These are phyloP conservation scores for Casuarius casuarius DNA, from an alignment of 2,113 vertebrate genomes.

Conservation along the genomic window DNA sequence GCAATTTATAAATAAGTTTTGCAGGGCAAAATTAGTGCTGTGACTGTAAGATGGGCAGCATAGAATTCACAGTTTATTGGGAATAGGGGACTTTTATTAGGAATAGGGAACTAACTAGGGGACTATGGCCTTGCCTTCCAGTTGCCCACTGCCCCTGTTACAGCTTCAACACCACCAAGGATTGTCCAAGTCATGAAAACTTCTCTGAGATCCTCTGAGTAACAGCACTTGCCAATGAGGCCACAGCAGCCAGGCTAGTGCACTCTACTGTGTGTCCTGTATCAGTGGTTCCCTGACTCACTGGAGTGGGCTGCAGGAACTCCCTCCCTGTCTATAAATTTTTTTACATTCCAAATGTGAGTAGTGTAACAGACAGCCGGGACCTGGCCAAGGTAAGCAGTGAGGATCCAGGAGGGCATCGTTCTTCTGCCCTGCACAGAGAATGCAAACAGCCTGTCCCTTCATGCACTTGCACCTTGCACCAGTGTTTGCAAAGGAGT, in stretches of 20 bases:
- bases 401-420: not conserved
- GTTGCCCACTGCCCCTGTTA: not conserved
- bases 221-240: not conserved
- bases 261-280: not conserved
- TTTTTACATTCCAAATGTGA: not conserved
- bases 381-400: not conserved
- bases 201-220: not conserved
- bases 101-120: not conserved
- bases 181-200: not conserved
- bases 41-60: not conserved
- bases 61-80: not conserved
- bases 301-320: not conserved
- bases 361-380: not conserved
- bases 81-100: not conserved
- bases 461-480: no score
- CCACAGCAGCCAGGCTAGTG: not conserved
- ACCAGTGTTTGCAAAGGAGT: not conserved
- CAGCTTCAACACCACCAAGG: not conserved
- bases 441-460: not conserved
- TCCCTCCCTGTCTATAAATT: fast-evolving
- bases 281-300: not conserved
- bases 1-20: not conserved
- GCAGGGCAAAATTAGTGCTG: not conserved
- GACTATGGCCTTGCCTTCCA: not conserved
- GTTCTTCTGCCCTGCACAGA: not conserved